Evolutionary conservation across 1,140 invertebrate species (phyloP), one percentile per base, ranked within the genome.

Genomic region (Oedothorax gibbosus): DNA sequence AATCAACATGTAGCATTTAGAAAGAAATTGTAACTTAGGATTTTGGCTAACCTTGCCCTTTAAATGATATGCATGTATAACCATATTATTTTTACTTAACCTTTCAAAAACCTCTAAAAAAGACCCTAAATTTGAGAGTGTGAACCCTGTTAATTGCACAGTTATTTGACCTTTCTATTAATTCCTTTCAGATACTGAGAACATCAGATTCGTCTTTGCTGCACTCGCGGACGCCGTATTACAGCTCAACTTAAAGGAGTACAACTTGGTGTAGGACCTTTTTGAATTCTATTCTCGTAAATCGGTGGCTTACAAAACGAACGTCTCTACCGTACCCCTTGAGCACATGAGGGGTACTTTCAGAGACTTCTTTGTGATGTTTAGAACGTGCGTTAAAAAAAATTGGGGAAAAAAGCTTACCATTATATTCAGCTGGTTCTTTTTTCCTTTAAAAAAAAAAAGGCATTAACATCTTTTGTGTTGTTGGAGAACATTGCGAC

Each of bases 161-260:
- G n/a, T n/a, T 68, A 62, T 62, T 62, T 62, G 18, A 15, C 57
- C 18, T 62, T 62, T 12, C 2, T 21, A 12, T 73, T 56, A 54
- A 4, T 73, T 12, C 85, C 77, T 82, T 81, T 91, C 92, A 98
- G 98, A 99, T 91, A 99, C 98, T 88, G 98, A 99, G 93, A 99
- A 99, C 91, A 99, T 99, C 91, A 97, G 98, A 91, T 96, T 99
- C 91, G 98, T 99, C 89, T 99, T 99, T 92, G 99, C 98, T 92
- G 98, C 98, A 87, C 98, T 99, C 71, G 99, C 99, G 93, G 98
- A 99, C 93, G 99, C 98, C 79, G 99, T 99, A 89, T 97, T 99
- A 94, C 98, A 99, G 92, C 94, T 94, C 89, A 98, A 99, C 89
- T 93, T 99, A 80, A 99, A 99, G 92, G 98, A 99, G 92, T 99